Evolutionary conservation across 2,113 vertebrate species (phyloP), one percentile per base, ranked within the genome.

Genomic region (Spilogale gracilis): DNA sequence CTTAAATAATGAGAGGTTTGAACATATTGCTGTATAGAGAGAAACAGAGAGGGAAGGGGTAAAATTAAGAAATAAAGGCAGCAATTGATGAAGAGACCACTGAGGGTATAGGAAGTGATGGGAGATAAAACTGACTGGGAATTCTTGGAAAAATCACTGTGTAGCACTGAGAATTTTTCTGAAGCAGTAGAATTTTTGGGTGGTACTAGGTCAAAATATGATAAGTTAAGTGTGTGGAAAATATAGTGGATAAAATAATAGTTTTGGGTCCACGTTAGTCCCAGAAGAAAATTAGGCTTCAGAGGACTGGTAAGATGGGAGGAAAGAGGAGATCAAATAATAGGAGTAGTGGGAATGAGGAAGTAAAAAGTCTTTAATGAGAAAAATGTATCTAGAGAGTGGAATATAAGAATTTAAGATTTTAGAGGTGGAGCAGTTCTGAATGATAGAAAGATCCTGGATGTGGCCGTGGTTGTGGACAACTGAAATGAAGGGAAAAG

Each of bases 281-380:
- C 73, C 43, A 56, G 58, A 94, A 94, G 50, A 79, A 90, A 96
- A 90, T 60, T 94, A 90, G 60, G 23, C 43, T 83, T 16, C 23
- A 92, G 60, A 21, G 18, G 20, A 74, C 38, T 58, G 27, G 69
- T 78, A 96, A 65, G 43, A 76, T 43, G 27, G 25, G 13, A 90
- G 60, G 82, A 95, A 90, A 69, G 18, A 94, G 60, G 38, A 95
- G 3, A 92, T 6, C 50, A 79, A 87, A 79, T 10, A 83, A 78
- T 86, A 83, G 4, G 1, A 93, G 5, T 85, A 58, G 56, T 69
- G 5, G 21, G 17, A 73, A 82, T 50, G 25, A 65, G 32, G 25
- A 94, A 91, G 23, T 73, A 93, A 85, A 92, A 82, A 6, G 4
- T 13, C 32, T 13, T 89, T 69, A 96, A 45, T 65, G 21, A 12